These are phyloP conservation scores for Syrphus vitripennis DNA, from an alignment of 2,888 invertebrate genomes.

Conservation along the genomic window DNA sequence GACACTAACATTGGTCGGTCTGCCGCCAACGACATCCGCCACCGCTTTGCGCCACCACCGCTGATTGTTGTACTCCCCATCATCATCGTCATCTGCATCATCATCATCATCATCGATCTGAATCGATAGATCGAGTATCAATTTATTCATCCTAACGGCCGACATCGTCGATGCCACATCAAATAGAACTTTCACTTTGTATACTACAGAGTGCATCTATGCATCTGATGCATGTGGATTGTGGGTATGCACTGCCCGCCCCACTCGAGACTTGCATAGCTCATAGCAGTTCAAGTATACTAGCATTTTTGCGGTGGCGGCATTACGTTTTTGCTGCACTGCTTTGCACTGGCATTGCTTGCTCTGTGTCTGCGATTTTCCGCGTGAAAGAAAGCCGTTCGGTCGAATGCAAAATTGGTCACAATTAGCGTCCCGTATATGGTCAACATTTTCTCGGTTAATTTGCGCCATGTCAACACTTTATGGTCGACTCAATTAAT, in stretches of 20 bases:
- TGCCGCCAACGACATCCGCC: constrained; percentile 26
- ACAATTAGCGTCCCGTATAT: constrained; percentile 55
- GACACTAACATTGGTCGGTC: constrained; percentile 42
- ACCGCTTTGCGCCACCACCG: not conserved
- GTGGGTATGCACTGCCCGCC: not conserved
- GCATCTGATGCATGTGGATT: constrained; percentile 36
- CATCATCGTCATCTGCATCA: constrained; percentile 9
- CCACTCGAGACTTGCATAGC: not conserved
- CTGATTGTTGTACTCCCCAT: constrained; percentile 7
- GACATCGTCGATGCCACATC: constrained; percentile 31
- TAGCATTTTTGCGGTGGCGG: constrained; percentile 44
- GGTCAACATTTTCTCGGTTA: constrained; percentile 57
- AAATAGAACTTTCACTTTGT: constrained; percentile 58
- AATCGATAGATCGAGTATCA: constrained; percentile 51
- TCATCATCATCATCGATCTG: constrained; percentile 35
- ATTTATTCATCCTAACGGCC: constrained; percentile 31
- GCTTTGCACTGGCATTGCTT: not conserved
- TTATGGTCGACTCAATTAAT: constrained; percentile 49
- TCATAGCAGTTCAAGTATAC: not conserved
- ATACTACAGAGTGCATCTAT: not conserved
- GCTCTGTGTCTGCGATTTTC: constrained; percentile 36
- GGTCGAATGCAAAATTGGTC: constrained; percentile 59
- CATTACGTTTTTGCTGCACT: constrained; percentile 18
- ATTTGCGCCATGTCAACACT: constrained; percentile 61
- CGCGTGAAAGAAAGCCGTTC: constrained; percentile 54